Percentiles rank a stretch among this genome's conserved stretches.
Conservation (phyloP, 2,888 invertebrate genomes). For the Tetragonisca angustula region DNA sequence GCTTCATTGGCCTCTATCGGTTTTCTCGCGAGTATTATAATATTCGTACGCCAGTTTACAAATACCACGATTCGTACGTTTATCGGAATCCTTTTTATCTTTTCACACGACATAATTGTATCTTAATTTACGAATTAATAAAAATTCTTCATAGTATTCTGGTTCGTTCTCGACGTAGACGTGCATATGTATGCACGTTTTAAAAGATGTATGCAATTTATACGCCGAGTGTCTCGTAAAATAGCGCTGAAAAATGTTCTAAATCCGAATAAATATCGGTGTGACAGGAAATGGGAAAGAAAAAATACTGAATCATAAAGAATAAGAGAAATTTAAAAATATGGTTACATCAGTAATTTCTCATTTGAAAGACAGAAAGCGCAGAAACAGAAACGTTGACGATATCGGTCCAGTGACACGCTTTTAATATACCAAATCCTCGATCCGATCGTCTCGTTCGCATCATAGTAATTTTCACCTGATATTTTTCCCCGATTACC, state of each 20-base stretch:
- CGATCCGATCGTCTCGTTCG: not conserved
- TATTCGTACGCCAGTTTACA: not conserved
- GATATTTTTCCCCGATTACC: not conserved
- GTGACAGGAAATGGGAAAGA: not conserved
- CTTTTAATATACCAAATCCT: not conserved
- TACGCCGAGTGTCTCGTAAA: not conserved
- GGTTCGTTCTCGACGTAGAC: not conserved
- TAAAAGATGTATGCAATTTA: not conserved
- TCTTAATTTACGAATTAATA: not conserved
- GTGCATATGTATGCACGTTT: not conserved
- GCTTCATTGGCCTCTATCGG: not conserved
- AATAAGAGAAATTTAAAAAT: not conserved
- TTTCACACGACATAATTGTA: not conserved
- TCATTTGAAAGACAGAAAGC: not conserved
- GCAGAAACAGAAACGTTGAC: too few relatives aligned
- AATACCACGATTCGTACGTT: not conserved
- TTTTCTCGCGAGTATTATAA: not conserved
- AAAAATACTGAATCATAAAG: not conserved
- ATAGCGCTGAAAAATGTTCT: not conserved
- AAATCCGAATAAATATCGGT: not conserved
- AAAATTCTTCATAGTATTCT: conserved; percentile 8
- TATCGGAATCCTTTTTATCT: not conserved
- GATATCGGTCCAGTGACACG: not conserved
- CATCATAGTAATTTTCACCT: not conserved
- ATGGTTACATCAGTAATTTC: not conserved